Evolutionary conservation across 2,113 vertebrate species (phyloP), one percentile per base, ranked within the genome.

Genomic region (Pteronura brasiliensis): DNA sequence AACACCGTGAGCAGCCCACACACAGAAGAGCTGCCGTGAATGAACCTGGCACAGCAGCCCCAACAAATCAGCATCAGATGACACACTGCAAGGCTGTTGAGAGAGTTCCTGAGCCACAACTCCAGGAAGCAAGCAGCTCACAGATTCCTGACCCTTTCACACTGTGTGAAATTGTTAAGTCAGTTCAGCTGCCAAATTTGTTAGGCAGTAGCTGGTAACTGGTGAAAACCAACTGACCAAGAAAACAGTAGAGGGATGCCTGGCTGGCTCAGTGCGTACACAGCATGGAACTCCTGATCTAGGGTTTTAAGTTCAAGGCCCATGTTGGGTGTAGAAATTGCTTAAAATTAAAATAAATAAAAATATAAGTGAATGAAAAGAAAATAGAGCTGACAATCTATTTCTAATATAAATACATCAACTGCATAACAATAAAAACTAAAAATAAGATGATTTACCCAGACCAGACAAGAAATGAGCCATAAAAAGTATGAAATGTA

Each of bases 221-320:
- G 47, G 52, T 84, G 57, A 93, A 96, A 94, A 95, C n/a, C 29
- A n/a, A 90, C 4, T n/a, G 17, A 91, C 72, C 6, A 93, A 77
- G 18, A 57, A 92, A 96, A 88, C 1, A 65, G 13, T 20, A 79
- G 18, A n/a, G 34, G 67, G 23, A 25, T 74, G 36, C 71, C 71
- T 74, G 67, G 34, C n/a, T 36, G 67, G 34, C 17, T 69, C 34
- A 10, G 67, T 69, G 67, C 7, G 18, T 69, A 21, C 7, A n/a
- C 7, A n/a, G 67, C 34, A 69, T 36, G 34, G 34, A 20, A 20
- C 67, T 36, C 67, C 34, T 20, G 34, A n/a, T 36, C 34, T 36
- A 36, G 34, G 17, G n/a, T 69, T 21, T 1, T 69, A 69, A 69
- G 34, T 36, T 69, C 67, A 36, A 36, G 67, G 34, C 67, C 67